Base-by-base conservation (phyloP, 2,888 invertebrate species). In the Callosobruchus maculatus region DNA sequence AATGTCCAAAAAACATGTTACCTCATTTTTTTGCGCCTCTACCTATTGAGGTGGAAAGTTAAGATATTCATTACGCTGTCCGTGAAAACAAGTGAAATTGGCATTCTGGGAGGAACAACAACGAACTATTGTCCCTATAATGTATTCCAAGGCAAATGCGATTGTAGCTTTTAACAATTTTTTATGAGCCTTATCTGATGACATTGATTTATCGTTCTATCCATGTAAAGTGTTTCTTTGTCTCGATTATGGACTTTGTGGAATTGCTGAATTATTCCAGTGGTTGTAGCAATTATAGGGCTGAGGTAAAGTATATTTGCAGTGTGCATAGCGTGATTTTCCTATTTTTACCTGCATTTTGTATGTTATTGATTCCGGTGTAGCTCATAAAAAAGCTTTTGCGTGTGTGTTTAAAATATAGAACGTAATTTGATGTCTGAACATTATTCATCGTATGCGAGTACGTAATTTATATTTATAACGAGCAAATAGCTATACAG, bases 141-240 rank as follows among this genome's bases (percentile, higher is more conserved):
- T 49, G 13, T 49, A 49, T 49, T 49, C 49, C 49, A 49, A 49
- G 49, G 49, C 13, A 49, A 7, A 49, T 1, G 49, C 49, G 49
- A 49, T 49, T 49, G 49, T 18, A 18, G 49, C 49, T 49, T 49
- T 49, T 49, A 7, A 49, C 49, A 49, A 49, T 49, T 49, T 49
- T 49, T 49, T 49, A 49, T 49, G 13, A 49, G 9, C 20, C 74
- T 71, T 74, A 71, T 74, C 71, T 67, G 71, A 71, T 74, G 74
- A 74, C 71, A 71, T 71, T 74, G 71, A 74, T 74, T 74, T 71
- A 49, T 49, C 18, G 49, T 49, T 18, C 13, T 49, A 49, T 49
- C 49, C 49, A 18, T 18, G 49, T 13, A 49, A 49, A 49, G 49
- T 49, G 49, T 49, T 49, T 49, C 49, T 49, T 49, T 49, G 49